These are phyloP conservation scores for Pedionomus torquatus DNA, from an alignment of 2,113 vertebrate species.

Conservation along the genomic window DNA sequence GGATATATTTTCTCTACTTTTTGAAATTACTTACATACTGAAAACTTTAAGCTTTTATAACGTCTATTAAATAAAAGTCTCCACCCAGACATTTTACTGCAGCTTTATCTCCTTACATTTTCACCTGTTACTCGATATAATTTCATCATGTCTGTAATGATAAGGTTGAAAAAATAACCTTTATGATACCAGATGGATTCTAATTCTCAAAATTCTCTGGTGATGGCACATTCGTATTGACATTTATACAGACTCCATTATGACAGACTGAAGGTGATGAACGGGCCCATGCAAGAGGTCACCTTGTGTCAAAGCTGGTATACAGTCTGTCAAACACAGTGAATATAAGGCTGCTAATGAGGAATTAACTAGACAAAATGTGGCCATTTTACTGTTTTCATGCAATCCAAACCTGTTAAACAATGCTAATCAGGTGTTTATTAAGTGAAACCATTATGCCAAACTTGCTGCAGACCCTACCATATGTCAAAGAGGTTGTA, in stretches of 20 bases:
- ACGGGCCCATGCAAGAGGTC: slow-evolving; percentile 75
- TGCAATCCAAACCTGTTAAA: slow-evolving; percentile 75
- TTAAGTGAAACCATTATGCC: slow-evolving; percentile 81
- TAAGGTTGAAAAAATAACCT: slow-evolving; percentile 71
- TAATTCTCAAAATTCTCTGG: slow-evolving; percentile 64
- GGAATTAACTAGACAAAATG: slow-evolving; percentile 80
- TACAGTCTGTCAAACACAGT: slow-evolving; percentile 73
- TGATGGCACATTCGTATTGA: slow-evolving; percentile 74
- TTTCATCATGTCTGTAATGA: slow-evolving; percentile 60
- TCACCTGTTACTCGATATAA: slow-evolving; percentile 50
- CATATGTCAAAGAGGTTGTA: slow-evolving; percentile 80
- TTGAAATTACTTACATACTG: background rate
- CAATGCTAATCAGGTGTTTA: slow-evolving; percentile 85
- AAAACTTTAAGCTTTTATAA: slow-evolving; percentile 27
- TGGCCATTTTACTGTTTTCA: slow-evolving; percentile 76
- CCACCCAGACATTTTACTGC: background rate
- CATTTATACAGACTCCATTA: slow-evolving; percentile 77
- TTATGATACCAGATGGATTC: slow-evolving; percentile 65
- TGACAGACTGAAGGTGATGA: slow-evolving; percentile 79
- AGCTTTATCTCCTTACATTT: slow-evolving; percentile 19
- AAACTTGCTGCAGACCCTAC: slow-evolving; percentile 70
- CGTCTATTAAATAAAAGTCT: slow-evolving; percentile 18
- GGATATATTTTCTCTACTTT: background rate
- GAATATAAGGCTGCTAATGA: slow-evolving; percentile 79
- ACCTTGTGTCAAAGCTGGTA: slow-evolving; percentile 78